phyloP scores from a whole-genome alignment of 1,140 invertebrate species.

The Nixonia krombeini region DNA sequence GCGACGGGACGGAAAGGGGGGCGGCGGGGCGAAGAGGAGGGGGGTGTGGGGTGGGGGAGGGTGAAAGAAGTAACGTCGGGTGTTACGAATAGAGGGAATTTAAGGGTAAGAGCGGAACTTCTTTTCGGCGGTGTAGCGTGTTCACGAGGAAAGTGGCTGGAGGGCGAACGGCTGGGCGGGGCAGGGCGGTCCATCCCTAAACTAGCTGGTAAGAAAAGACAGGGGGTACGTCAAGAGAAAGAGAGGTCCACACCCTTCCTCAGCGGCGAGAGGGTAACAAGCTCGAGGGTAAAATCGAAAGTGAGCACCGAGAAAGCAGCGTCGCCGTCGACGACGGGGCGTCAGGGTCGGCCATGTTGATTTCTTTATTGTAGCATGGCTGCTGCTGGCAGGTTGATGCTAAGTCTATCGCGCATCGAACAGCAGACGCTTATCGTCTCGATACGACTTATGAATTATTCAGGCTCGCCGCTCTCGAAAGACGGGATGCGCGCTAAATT shows the following conservation, averaged over 20 bases:
- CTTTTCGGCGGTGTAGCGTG: conserved; percentile 35
- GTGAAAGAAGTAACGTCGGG: conserved; percentile 27
- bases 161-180: conserved; percentile 54
- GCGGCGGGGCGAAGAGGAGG: no score
- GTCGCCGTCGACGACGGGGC: conserved; percentile 25
- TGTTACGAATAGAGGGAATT: conserved; percentile 15
- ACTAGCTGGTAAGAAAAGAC: conserved; percentile 54
- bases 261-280: conserved; percentile 54
- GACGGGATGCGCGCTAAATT: conserved; percentile 6
- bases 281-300: conserved; percentile 55
- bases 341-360: conserved; percentile 53
- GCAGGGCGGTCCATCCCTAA: conserved; percentile 55
- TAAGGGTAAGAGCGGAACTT: conserved; percentile 54
- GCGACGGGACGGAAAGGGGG: no score
- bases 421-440: conserved; percentile 55
- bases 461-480: conserved; percentile 29
- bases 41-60: no score
- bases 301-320: conserved; percentile 42
- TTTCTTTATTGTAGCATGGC: conserved; percentile 63
- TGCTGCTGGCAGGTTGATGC: conserved; percentile 66
- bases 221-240: conserved; percentile 36
- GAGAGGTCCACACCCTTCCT: conserved; percentile 53
- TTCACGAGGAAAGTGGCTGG: conserved; percentile 47
- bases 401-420: conserved; percentile 59
- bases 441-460: conserved; percentile 57